phyloP scores from a whole-genome alignment of 2,113 vertebrate species.

The Procavia capensis region DNA sequence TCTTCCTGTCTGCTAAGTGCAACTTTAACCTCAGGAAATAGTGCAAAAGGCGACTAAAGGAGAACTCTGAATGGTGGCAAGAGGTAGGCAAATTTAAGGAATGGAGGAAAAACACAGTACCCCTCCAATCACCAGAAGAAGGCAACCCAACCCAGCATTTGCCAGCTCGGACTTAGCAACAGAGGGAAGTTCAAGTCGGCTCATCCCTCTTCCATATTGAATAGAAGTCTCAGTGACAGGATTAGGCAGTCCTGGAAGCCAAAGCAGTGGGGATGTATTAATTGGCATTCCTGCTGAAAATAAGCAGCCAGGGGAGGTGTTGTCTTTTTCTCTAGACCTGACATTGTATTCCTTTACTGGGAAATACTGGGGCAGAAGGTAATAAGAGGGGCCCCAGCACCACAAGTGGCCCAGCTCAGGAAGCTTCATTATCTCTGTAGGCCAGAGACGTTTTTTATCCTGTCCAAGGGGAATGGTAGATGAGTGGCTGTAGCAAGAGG shows the following conservation, averaged over 20 bases:
- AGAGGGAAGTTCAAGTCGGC: too few relatives aligned
- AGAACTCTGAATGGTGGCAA: background rate
- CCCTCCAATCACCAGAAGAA: background rate
- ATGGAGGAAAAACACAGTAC: background rate
- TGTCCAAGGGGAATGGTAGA: background rate
- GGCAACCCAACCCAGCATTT: too few relatives aligned
- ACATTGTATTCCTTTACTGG: background rate
- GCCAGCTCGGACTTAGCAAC: too few relatives aligned
- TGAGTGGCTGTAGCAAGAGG: background rate
- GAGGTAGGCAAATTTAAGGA: background rate
- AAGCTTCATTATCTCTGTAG: background rate
- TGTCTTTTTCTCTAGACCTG: background rate
- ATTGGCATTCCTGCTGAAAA: background rate
- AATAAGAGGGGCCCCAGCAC: background rate
- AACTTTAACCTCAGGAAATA: constrained; percentile 30
- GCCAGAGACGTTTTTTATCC: background rate
- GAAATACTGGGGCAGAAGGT: background rate
- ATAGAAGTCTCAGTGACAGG: background rate
- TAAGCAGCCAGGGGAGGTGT: background rate
- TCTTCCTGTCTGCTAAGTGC: background rate
- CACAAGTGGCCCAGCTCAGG: background rate
- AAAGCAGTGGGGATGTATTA: background rate
- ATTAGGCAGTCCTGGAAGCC: background rate
- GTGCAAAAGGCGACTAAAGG: background rate
- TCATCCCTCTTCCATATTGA: too few relatives aligned